Evolutionary conservation across 2,888 invertebrate species (phyloP).

Genomic region (Gasteruption jaculator): DNA sequence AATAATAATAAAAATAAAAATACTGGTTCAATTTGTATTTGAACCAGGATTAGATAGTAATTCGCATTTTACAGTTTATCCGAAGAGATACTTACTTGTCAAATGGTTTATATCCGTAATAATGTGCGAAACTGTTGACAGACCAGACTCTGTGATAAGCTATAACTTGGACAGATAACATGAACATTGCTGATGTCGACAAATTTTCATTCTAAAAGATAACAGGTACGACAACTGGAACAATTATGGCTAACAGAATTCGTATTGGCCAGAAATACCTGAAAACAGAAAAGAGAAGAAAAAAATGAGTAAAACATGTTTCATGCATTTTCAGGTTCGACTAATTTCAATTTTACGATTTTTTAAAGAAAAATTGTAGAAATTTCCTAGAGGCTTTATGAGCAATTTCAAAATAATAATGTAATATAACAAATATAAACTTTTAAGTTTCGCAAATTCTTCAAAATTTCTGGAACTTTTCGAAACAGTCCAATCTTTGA

Average conservation of each 20-base stretch:
- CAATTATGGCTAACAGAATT: slow-evolving; percentile 55
- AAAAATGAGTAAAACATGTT: background rate
- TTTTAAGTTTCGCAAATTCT: no score
- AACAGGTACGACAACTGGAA: slow-evolving; percentile 57
- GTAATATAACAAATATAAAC: no score
- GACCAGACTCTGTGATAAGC: slow-evolving; percentile 58
- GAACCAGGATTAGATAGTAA: no score
- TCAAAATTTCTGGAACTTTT: no score
- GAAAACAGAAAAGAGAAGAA: slow-evolving; percentile 9
- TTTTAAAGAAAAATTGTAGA: slow-evolving; percentile 1
- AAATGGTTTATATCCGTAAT: slow-evolving; percentile 35
- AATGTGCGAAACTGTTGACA: slow-evolving; percentile 58
- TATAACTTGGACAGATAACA: slow-evolving; percentile 53
- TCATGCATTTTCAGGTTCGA: background rate
- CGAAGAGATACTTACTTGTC: slow-evolving; percentile 54
- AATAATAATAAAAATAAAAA: no score
- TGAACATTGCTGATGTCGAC: slow-evolving; percentile 50
- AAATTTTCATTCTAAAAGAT: slow-evolving; percentile 56
- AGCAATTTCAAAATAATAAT: no score
- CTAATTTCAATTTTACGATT: no score
- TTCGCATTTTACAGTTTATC: no score
- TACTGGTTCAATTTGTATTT: no score
- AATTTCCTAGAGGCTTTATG: no score
- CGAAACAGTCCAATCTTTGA: no score
- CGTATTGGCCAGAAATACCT: slow-evolving; percentile 55